Percentiles rank a stretch among this genome's conserved stretches.
phyloP scores from a whole-genome alignment of 1,140 invertebrate genomes.

The Bombyx mandarina region DNA sequence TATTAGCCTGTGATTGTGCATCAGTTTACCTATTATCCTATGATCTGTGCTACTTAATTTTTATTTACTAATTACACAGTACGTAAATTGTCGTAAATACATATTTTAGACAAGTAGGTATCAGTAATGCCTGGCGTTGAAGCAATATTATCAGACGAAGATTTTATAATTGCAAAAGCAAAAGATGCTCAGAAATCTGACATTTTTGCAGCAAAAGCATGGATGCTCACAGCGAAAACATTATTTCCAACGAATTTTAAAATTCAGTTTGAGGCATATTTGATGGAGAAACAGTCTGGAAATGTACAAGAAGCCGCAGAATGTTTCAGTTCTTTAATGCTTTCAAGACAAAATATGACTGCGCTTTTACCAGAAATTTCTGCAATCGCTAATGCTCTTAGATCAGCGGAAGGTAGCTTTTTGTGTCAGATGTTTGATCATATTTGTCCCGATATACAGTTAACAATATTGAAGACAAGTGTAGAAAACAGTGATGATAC shows the following conservation, averaged over 20 bases:
- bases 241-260: slow-evolving; percentile 88
- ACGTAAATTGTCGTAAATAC: background rate
- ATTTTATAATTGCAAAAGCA: slow-evolving; percentile 84
- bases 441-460: slow-evolving; percentile 80
- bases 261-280: slow-evolving; percentile 89
- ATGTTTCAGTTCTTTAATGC: slow-evolving; percentile 78
- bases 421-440: slow-evolving; percentile 79
- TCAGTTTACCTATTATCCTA: background rate
- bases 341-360: slow-evolving; percentile 60
- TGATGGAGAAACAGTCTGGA: slow-evolving; percentile 83
- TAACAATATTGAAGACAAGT: slow-evolving; percentile 82
- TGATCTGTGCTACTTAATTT: no score
- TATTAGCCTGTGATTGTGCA: no score
- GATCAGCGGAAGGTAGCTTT: slow-evolving; percentile 71
- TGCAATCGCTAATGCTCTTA: slow-evolving; percentile 81
- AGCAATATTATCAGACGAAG: slow-evolving; percentile 73
- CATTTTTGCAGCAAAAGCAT: slow-evolving; percentile 86
- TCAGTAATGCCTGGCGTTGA: slow-evolving; percentile 44
- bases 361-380: slow-evolving; percentile 87
- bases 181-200: slow-evolving; percentile 80
- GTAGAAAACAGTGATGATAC: slow-evolving; percentile 90
- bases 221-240: slow-evolving; percentile 92
- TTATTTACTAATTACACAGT: no score
- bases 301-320: slow-evolving; percentile 87
- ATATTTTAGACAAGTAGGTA: slow-evolving; percentile 1